A percentile compares a stretch with the other conserved stretches of the same genome.
These are phyloP conservation scores for Petrocephalus schoutedeni DNA, from an alignment of 2,797 vertebrate species.

Conservation along the genomic window DNA sequence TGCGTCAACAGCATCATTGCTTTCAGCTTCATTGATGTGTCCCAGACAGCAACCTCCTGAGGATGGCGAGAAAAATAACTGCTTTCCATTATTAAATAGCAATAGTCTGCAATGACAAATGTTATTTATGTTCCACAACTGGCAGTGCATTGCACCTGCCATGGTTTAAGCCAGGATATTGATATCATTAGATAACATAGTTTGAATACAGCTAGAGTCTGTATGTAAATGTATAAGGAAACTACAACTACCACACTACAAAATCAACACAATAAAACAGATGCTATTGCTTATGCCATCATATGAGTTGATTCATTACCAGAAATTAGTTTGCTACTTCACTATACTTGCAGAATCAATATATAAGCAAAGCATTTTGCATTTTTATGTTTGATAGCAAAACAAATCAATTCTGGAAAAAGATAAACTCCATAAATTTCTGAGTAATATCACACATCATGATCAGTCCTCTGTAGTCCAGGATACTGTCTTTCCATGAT, in stretches of 20 bases:
- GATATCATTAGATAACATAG: neutral
- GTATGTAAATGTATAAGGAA: neutral
- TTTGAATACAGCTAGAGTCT: neutral
- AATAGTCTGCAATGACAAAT: neutral
- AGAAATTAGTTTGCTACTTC: neutral
- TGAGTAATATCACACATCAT: neutral
- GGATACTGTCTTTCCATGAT: neutral
- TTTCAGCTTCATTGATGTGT: neutral
- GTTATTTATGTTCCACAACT: neutral
- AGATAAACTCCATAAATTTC: neutral
- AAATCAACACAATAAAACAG: neutral
- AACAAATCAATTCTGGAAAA: neutral
- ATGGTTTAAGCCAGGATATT: neutral
- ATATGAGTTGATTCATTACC: neutral
- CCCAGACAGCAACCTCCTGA: neutral
- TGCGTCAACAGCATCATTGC: neutral
- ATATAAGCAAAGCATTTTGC: neutral
- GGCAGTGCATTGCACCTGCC: neutral
- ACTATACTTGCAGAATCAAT: neutral
- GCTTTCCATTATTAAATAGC: slow-evolving; percentile 19
- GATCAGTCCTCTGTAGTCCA: neutral
- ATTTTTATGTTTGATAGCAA: neutral
- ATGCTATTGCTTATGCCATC: neutral
- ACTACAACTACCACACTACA: neutral
- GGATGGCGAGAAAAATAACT: neutral